Percentiles rank a stretch among this genome's conserved stretches.
Conservation (phyloP, 2,797 vertebrate genomes). For the Gadopsis marmoratus region DNA sequence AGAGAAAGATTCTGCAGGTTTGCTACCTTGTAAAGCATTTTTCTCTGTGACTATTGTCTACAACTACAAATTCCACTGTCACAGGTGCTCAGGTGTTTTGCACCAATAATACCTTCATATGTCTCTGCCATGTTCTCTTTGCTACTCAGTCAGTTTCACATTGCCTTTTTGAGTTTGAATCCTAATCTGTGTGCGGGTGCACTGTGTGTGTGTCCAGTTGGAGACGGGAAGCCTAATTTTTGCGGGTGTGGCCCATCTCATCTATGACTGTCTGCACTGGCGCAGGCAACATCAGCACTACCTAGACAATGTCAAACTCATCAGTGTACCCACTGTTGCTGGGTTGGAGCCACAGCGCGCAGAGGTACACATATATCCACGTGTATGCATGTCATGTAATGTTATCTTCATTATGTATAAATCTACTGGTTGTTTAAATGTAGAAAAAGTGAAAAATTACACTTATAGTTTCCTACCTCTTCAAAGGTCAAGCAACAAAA, state of each 20-base stretch:
- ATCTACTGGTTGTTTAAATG: background rate
- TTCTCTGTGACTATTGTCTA: too few species aligned
- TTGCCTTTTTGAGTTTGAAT: slow-evolving; percentile 5
- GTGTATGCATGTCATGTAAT: background rate
- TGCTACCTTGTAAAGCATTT: too few species aligned
- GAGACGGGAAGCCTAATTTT: slow-evolving; percentile 86
- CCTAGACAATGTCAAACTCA: slow-evolving; percentile 82
- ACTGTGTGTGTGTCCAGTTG: slow-evolving; percentile 77
- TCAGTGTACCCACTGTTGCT: slow-evolving; percentile 80
- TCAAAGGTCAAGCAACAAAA: background rate
- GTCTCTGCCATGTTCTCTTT: background rate
- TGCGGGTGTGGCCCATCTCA: slow-evolving; percentile 88
- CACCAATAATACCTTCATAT: too few species aligned
- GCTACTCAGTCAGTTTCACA: background rate
- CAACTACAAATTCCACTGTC: too few species aligned
- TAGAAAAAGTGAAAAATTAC: background rate
- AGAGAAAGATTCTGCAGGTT: too few species aligned
- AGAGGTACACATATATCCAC: slow-evolving; percentile 62
- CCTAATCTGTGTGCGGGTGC: slow-evolving; percentile 30
- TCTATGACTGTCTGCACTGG: slow-evolving; percentile 92
- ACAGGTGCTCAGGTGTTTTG: too few species aligned
- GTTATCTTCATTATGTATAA: background rate
- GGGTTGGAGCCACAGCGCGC: slow-evolving; percentile 45
- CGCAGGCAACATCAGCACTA: slow-evolving; percentile 90
- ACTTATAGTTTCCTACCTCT: background rate